phyloP scores from a whole-genome alignment of 2,888 invertebrate genomes.

The Eupeodes latifasciatus region DNA sequence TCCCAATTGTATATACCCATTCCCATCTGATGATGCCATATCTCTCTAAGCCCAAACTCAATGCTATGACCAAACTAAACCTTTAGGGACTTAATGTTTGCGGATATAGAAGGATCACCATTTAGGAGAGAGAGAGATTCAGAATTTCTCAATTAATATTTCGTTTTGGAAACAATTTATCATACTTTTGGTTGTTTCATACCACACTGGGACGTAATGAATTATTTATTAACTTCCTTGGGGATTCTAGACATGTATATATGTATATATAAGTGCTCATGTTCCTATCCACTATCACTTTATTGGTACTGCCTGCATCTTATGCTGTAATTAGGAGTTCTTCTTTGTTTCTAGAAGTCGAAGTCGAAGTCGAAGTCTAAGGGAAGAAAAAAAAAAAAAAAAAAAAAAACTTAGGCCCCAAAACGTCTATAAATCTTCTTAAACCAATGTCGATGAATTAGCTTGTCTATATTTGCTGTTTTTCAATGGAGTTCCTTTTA shows the following conservation, averaged over 20 bases:
- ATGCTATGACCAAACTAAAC: neutral
- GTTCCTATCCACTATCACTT: no score
- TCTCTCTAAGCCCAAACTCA: neutral
- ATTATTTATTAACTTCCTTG: constrained; percentile 71
- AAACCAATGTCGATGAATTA: constrained; percentile 70
- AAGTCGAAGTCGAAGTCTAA: neutral
- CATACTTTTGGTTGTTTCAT: constrained; percentile 60
- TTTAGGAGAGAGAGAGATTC: neutral
- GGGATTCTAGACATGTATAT: no score
- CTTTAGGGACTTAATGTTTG: constrained; percentile 32
- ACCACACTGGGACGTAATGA: constrained; percentile 52
- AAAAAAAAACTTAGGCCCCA: neutral
- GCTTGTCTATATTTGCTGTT: constrained; percentile 55
- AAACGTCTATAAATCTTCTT: constrained; percentile 61
- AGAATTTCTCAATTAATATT: constrained; percentile 68
- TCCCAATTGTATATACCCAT: neutral
- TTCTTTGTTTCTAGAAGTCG: constrained; percentile 47
- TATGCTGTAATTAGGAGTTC: constrained; percentile 58
- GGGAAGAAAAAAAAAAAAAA: neutral
- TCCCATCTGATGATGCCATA: neutral
- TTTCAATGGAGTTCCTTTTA: constrained; percentile 11
- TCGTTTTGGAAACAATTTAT: constrained; percentile 70
- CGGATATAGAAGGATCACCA: constrained; percentile 44
- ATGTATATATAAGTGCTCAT: constrained; percentile 24
- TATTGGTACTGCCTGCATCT: neutral